Conservation (phyloP, 2,888 invertebrate species). For the Calephelis perditalis region DNA sequence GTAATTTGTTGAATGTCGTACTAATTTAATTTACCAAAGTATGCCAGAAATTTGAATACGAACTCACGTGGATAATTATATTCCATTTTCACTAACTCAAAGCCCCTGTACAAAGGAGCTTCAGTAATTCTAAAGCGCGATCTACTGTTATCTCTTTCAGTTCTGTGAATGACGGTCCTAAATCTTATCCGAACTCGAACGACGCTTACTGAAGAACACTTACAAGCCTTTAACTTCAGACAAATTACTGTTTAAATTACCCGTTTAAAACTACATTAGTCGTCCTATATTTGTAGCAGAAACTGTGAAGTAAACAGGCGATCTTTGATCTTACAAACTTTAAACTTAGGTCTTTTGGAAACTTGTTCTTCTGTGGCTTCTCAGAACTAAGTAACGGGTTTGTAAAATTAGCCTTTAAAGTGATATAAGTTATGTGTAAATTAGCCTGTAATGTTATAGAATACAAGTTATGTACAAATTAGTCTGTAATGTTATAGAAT, state of each 20-base stretch:
- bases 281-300: slow-evolving; percentile 2
- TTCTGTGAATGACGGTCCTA: slow-evolving; percentile 54
- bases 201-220: slow-evolving; percentile 48
- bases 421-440: neutral
- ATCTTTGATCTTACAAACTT: slow-evolving; percentile 32
- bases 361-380: slow-evolving; percentile 15
- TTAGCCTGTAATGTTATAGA: too few species aligned
- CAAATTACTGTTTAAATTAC: slow-evolving; percentile 59
- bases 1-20: slow-evolving; percentile 48
- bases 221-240: slow-evolving; percentile 53
- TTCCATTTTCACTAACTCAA: slow-evolving; percentile 38
- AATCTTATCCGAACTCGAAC: slow-evolving; percentile 55
- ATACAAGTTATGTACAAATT: too few species aligned
- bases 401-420: neutral
- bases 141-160: slow-evolving; percentile 56
- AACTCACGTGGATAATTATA: slow-evolving; percentile 37
- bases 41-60: slow-evolving; percentile 57
- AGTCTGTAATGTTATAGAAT: too few species aligned
- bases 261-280: slow-evolving; percentile 29
- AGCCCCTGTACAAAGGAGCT: slow-evolving; percentile 48
- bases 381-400: neutral
- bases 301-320: neutral
- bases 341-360: slow-evolving; percentile 23
- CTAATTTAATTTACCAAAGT: slow-evolving; percentile 38
- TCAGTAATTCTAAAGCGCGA: slow-evolving; percentile 49